Percentiles rank a stretch among this genome's conserved stretches.
phyloP scores from a whole-genome alignment of 2,888 invertebrate species.

The Agonopterix arenella region DNA sequence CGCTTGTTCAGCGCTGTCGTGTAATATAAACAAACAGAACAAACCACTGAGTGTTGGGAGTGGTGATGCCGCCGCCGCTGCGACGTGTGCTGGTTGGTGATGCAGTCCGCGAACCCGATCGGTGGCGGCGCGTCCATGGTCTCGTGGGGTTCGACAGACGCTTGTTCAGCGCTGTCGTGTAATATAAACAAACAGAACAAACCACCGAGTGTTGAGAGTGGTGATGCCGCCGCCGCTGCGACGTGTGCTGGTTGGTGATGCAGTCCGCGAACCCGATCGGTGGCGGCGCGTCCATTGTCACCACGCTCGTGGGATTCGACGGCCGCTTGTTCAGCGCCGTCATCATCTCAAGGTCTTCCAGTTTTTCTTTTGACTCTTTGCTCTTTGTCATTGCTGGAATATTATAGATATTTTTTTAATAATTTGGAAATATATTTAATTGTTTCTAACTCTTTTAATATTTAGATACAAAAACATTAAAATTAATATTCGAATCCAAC shows the following conservation, averaged over 20 bases:
- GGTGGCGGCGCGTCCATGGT: constrained; percentile 57
- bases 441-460: too few relatives aligned
- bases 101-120: constrained; percentile 77
- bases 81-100: constrained; percentile 76
- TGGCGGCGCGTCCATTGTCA: constrained; percentile 57
- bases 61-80: constrained; percentile 61
- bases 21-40: constrained; percentile 13
- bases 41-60: constrained; percentile 56
- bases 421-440: too few relatives aligned
- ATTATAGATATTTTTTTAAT: too few relatives aligned
- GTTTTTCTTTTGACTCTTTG: constrained; percentile 78
- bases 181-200: constrained; percentile 9
- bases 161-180: constrained; percentile 58
- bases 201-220: constrained; percentile 59
- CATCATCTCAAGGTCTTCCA: constrained; percentile 74
- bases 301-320: constrained; percentile 60
- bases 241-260: constrained; percentile 76
- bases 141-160: constrained; percentile 59
- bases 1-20: constrained; percentile 60
- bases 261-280: constrained; percentile 77
- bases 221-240: constrained; percentile 61
- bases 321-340: constrained; percentile 57
- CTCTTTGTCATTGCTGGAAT: constrained; percentile 77
- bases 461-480: too few relatives aligned
- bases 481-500: too few relatives aligned